These are phyloP conservation scores for Muscicapa comitata DNA, from an alignment of 2,797 vertebrate genomes.

Conservation along the genomic window DNA sequence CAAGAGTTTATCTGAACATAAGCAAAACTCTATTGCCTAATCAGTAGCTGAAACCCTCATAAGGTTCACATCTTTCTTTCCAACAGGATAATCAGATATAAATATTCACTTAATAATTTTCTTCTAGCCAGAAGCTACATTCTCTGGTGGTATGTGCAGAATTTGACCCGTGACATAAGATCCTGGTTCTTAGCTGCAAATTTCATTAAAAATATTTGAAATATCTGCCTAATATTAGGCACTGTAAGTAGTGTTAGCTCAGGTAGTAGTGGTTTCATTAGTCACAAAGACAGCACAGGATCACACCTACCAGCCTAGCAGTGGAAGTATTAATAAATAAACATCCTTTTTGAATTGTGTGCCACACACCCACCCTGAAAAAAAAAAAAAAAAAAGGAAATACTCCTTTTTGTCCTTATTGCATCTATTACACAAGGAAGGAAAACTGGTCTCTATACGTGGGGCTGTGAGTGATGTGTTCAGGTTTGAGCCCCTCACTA, in stretches of 20 bases:
- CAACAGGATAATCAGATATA: neutral
- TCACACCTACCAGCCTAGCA: neutral
- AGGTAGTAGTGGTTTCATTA: neutral
- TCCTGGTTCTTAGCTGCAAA: neutral
- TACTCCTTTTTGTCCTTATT: neutral
- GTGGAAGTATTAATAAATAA: neutral
- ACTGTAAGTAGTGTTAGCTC: neutral
- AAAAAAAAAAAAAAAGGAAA: neutral
- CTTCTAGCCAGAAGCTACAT: neutral
- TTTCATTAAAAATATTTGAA: neutral
- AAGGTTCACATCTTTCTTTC: neutral
- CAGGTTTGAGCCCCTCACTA: neutral
- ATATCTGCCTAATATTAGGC: neutral
- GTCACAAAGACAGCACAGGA: neutral
- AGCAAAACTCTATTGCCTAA: neutral
- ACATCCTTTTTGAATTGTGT: neutral
- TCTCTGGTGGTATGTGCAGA: neutral
- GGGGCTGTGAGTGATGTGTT: fast-evolving
- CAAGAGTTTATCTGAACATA: neutral
- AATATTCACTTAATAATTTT: neutral
- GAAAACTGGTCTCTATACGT: neutral
- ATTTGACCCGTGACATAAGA: neutral
- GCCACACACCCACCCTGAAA: fast-evolving
- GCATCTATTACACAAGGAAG: neutral
- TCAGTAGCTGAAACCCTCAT: neutral